These are phyloP conservation scores for Okamejei kenojei DNA, from an alignment of 2,797 vertebrate species.

Conservation along the genomic window DNA sequence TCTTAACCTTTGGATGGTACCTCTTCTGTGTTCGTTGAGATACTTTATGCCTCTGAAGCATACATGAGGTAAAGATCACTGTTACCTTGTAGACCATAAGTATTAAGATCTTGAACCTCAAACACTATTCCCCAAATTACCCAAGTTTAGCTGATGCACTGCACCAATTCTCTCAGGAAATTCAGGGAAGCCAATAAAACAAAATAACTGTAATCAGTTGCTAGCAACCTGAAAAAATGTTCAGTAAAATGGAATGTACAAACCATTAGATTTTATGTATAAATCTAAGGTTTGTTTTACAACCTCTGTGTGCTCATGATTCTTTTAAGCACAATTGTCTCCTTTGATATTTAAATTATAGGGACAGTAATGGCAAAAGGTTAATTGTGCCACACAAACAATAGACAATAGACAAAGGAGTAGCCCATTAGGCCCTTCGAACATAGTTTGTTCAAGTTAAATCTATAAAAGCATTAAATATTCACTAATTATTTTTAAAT, in stretches of 20 bases:
- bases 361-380: background rate
- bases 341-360: slow-evolving; percentile 20
- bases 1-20: too few relatives aligned
- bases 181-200: too few relatives aligned
- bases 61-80: too few relatives aligned
- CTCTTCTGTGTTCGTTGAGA: too few relatives aligned
- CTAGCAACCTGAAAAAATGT: background rate
- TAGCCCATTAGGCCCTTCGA: background rate
- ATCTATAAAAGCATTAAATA: background rate
- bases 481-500: background rate
- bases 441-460: background rate
- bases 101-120: too few relatives aligned
- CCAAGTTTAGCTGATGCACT: too few relatives aligned
- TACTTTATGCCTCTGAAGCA: too few relatives aligned
- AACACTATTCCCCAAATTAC: too few relatives aligned
- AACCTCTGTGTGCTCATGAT: background rate
- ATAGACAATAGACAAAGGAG: too few relatives aligned
- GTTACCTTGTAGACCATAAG: too few relatives aligned
- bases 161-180: too few relatives aligned
- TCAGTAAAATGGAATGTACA: background rate
- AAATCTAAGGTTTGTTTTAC: background rate
- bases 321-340: background rate
- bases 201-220: background rate
- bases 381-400: background rate
- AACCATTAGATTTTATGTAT: background rate